phyloP scores from a whole-genome alignment of 2,888 invertebrate genomes.

The Lomographa bimaculata region DNA sequence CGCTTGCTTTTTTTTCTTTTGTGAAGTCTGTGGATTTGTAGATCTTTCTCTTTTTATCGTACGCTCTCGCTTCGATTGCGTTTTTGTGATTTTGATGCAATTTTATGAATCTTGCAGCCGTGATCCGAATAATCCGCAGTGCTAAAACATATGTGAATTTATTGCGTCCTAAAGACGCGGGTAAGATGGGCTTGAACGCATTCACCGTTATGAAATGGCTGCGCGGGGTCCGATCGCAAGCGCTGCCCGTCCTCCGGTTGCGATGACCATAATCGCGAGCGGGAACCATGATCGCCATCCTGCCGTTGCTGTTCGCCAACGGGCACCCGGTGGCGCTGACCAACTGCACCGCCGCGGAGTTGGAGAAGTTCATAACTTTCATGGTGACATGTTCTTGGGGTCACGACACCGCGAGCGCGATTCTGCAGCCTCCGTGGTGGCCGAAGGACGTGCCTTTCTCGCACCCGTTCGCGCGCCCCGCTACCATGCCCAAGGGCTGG shows the following conservation, averaged over 20 bases:
- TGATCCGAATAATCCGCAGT: constrained; percentile 6
- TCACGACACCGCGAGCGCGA: constrained; percentile 82
- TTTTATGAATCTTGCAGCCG: constrained; percentile 40
- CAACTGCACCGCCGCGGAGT: constrained; percentile 84
- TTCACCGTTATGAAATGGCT: constrained; percentile 64
- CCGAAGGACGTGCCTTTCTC: constrained; percentile 86
- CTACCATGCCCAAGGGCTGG: constrained; percentile 78
- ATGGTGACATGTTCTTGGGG: constrained; percentile 90
- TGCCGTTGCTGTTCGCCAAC: constrained; percentile 88
- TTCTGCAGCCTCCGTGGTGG: constrained; percentile 88
- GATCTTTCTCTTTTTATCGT: constrained; percentile 68
- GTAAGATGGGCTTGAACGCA: constrained; percentile 49
- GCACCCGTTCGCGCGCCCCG: constrained; percentile 85
- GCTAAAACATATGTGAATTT: constrained; percentile 12
- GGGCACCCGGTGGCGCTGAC: constrained; percentile 88
- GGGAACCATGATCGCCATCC: constrained; percentile 87
- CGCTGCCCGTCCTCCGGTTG: constrained; percentile 60
- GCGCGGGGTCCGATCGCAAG: constrained; percentile 64
- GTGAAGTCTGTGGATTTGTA: constrained; percentile 46
- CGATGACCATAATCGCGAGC: constrained; percentile 74
- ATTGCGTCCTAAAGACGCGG: constrained; percentile 8
- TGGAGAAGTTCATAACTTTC: constrained; percentile 89
- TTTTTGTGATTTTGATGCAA: constrained; percentile 31
- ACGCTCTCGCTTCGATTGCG: constrained; percentile 50
- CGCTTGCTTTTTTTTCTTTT: constrained; percentile 2